phyloP scores from a whole-genome alignment of 2,797 vertebrate species.

The Falco columbarius region DNA sequence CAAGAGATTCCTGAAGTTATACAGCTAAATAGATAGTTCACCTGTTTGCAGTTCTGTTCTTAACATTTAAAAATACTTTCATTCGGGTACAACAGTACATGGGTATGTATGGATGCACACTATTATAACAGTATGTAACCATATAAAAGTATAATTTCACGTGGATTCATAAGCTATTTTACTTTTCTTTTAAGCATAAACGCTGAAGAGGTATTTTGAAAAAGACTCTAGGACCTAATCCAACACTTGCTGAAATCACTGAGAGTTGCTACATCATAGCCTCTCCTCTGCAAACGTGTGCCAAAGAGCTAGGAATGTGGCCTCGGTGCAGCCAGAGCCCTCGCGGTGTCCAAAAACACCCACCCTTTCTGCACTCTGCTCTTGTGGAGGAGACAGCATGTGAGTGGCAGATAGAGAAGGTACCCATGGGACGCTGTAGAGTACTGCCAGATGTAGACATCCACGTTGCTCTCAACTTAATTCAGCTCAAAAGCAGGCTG shows the following conservation, averaged over 20 bases:
- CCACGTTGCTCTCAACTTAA: too few species aligned
- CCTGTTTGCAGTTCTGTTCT: neutral
- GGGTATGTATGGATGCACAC: neutral
- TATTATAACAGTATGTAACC: neutral
- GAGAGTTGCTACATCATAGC: neutral
- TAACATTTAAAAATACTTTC: neutral
- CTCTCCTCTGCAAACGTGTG: neutral
- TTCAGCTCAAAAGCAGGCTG: neutral
- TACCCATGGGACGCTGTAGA: rapidly evolving
- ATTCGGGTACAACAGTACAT: neutral
- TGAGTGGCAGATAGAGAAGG: neutral
- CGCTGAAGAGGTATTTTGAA: neutral
- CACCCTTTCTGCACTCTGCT: neutral
- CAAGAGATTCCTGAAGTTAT: neutral
- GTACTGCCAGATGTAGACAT: too few species aligned
- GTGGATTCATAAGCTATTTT: neutral
- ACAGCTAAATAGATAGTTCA: neutral
- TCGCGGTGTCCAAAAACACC: neutral
- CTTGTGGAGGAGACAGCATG: neutral
- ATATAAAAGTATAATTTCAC: neutral
- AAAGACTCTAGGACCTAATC: neutral
- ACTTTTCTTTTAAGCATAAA: neutral
- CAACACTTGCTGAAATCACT: neutral
- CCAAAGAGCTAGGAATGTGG: neutral
- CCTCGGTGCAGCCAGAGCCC: neutral